Evolutionary conservation across 2,113 vertebrate species (phyloP).

Genomic region (Austrofundulus limnaeus): DNA sequence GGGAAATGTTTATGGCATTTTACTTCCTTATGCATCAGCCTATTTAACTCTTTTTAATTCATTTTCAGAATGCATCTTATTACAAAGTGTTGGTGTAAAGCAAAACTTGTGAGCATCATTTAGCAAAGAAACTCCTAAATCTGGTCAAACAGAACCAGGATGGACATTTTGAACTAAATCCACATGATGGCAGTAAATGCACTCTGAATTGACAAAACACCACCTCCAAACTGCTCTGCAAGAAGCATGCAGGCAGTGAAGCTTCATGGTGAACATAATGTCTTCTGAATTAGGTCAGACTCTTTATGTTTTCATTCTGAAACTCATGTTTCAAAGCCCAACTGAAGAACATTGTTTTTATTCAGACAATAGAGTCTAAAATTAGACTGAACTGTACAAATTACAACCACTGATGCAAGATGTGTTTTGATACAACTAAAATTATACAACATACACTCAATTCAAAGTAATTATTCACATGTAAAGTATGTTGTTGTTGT

Average conservation of each 20-base stretch:
- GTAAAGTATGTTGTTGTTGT: not conserved
- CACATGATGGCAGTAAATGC: slow-evolving; percentile 58
- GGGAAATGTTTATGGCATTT: too few species aligned
- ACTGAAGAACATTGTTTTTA: too few species aligned
- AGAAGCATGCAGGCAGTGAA: not conserved
- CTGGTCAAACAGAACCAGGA: too few species aligned
- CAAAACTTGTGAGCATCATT: too few species aligned
- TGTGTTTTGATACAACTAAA: too few species aligned
- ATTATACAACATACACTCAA: too few species aligned
- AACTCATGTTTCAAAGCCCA: not conserved
- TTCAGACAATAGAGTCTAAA: not conserved
- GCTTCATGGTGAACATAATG: slow-evolving; percentile 6
- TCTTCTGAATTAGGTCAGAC: slow-evolving; percentile 12
- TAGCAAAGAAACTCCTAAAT: too few species aligned
- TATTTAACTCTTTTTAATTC: too few species aligned
- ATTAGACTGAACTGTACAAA: not conserved
- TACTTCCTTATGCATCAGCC: too few species aligned
- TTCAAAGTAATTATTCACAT: not conserved
- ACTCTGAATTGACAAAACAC: slow-evolving; percentile 10
- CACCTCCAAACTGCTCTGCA: not conserved
- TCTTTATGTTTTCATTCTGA: not conserved
- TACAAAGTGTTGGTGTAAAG: too few species aligned
- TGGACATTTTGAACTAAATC: not conserved
- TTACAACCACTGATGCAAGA: not conserved
- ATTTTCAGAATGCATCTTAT: too few species aligned